Base-by-base conservation (phyloP, 2,888 invertebrate species). In the Melanostoma mellinum region DNA sequence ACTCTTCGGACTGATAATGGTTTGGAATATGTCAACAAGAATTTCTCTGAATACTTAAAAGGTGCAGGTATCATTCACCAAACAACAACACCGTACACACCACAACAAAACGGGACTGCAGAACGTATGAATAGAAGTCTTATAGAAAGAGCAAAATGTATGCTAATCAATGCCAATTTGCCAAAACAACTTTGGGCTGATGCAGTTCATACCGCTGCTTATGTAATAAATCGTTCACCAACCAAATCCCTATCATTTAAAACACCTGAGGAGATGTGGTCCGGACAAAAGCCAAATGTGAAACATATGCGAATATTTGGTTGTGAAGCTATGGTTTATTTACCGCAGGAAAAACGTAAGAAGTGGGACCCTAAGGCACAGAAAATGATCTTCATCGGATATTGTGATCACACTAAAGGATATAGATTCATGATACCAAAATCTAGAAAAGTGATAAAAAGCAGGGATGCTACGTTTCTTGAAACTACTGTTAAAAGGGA, bases 141-240 rank as follows among this genome's bases (percentile, higher is more conserved):
- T 20, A 67, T 86, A 2, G 87, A 87, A 72, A 85, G 56, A 10
- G 85, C 80, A 3, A 71, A 85, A 35, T 85, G 85, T 20, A 85
- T 87, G 85, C 33, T 87, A 8, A 40, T 74, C 32, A 73, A 85
- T 9, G 77, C 85, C 1, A 63, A 67, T 36, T 60, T 80, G 30
- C 32, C 44, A 30, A 74, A 79, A n/a, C 32, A 6, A 6, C 73
- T 72, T 46, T 85, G 85, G 86, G 77, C 81, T 46, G 85, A 87
- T 71, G 86, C 87, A n/a, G 61, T 79, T 6, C 78, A 85, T 63
- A 86, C 86, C n/a, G 87, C 87, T 5, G 79, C 84, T 6, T 86
- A 86, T 58, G 85, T 79, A 42, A n/a, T 75, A 3, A 81, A 75
- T 67, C 52, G 71, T 32, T 71, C 65, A 50, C 71, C 76, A 4